Conservation (phyloP, 2,888 invertebrate genomes). For the Netelia virgata region DNA sequence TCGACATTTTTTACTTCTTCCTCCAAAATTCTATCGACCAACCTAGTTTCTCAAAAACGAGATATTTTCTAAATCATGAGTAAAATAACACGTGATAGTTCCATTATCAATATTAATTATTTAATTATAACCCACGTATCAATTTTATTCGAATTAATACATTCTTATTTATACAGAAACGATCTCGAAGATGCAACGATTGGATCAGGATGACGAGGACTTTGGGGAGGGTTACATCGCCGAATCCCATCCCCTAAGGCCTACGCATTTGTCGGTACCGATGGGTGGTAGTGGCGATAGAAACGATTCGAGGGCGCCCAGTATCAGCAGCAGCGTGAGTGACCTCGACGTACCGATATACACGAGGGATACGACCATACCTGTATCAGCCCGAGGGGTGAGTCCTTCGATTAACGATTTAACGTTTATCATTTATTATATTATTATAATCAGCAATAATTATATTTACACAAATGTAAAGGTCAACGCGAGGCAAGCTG, state of each 20-base stretch:
- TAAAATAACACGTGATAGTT: too few relatives aligned
- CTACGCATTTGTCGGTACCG: slow-evolving; percentile 86
- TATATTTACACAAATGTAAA: neutral
- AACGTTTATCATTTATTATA: neutral
- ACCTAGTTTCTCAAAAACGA: too few relatives aligned
- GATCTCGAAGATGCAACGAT: slow-evolving; percentile 56
- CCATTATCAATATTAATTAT: too few relatives aligned
- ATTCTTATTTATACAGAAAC: slow-evolving; percentile 6
- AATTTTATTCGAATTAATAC: slow-evolving; percentile 2
- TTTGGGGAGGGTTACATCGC: slow-evolving; percentile 86
- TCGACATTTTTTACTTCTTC: too few relatives aligned
- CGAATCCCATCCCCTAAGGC: slow-evolving; percentile 86
- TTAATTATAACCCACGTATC: too few relatives aligned
- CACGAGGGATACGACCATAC: slow-evolving; percentile 83
- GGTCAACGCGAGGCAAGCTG: neutral
- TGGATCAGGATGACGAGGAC: slow-evolving; percentile 83
- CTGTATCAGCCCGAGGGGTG: slow-evolving; percentile 79
- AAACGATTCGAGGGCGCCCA: slow-evolving; percentile 84
- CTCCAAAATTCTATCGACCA: too few relatives aligned
- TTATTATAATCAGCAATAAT: neutral
- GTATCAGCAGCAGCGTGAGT: slow-evolving; percentile 86
- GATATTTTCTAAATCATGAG: too few relatives aligned
- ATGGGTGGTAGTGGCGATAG: slow-evolving; percentile 78
- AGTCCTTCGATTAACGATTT: slow-evolving; percentile 49
- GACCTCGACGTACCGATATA: slow-evolving; percentile 87